These are phyloP conservation scores for Pleuronectes platessa DNA, from an alignment of 2,113 vertebrate species.

Conservation along the genomic window DNA sequence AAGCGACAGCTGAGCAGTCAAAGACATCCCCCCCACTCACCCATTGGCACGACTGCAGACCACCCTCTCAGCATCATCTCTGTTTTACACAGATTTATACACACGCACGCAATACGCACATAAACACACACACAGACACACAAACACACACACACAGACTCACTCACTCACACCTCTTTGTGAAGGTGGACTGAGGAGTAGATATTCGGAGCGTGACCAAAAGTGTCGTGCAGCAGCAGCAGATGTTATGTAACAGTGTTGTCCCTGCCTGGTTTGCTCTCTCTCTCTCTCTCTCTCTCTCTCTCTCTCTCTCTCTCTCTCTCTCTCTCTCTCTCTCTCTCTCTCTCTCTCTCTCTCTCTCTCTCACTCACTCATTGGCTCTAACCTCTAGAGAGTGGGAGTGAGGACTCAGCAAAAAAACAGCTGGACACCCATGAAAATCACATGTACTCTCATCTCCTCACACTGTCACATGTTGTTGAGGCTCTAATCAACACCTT, in stretches of 20 bases:
- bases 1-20: constrained; percentile 66
- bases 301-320: too few species aligned
- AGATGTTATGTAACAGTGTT: constrained; percentile 59
- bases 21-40: constrained; percentile 47
- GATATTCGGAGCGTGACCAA: constrained; percentile 44
- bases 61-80: constrained; percentile 38
- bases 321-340: too few species aligned
- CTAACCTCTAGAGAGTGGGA: constrained; percentile 45
- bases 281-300: constrained; percentile 1
- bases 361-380: constrained; percentile 25
- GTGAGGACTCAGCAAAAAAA: constrained; percentile 55
- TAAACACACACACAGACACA: not conserved
- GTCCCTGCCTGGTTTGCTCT: constrained; percentile 25
- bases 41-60: constrained; percentile 28
- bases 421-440: constrained; percentile 24
- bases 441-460: constrained; percentile 45
- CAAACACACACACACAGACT: not conserved
- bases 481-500: constrained; percentile 44
- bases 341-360: constrained; percentile 7
- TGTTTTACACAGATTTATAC: not conserved
- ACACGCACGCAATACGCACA: not conserved
- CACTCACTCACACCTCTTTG: constrained; percentile 20
- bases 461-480: constrained; percentile 42
- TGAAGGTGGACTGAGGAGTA: constrained; percentile 25
- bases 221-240: constrained; percentile 53